A percentile compares a stretch with the other conserved stretches of the same genome.
phyloP scores from a whole-genome alignment of 30 jellyfish, hydroid and myxozoan genomes.

The Aurelia coerulea region DNA sequence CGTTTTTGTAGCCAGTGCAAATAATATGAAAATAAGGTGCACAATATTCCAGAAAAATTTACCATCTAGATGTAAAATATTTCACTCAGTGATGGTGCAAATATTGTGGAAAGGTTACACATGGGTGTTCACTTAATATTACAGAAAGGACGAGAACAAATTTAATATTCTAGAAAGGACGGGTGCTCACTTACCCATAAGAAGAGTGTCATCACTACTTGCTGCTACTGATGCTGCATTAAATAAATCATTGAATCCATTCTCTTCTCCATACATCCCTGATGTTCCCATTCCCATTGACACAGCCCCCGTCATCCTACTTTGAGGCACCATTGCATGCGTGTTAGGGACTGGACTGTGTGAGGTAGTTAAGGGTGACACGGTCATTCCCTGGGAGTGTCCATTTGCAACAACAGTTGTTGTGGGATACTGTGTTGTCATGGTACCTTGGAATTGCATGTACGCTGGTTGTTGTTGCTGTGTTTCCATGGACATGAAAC shows the following conservation, averaged over 20 bases:
- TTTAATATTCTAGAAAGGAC: too few relatives aligned
- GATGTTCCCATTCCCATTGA: conserved; percentile 30
- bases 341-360: conserved; percentile 10
- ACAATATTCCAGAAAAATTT: too few relatives aligned
- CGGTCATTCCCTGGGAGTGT: conserved; percentile 46
- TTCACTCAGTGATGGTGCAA: too few relatives aligned
- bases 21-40: too few relatives aligned
- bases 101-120: too few relatives aligned
- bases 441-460: conserved; percentile 45
- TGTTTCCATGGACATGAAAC: conserved; percentile 37
- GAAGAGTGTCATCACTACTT: conserved; percentile 52
- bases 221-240: conserved; percentile 73
- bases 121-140: too few relatives aligned
- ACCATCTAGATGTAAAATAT: too few relatives aligned
- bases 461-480: conserved; percentile 56
- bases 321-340: conserved; percentile 22
- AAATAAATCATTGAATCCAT: conserved; percentile 66
- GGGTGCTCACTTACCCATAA: conserved; percentile 43
- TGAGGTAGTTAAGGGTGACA: conserved; percentile 20
- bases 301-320: conserved; percentile 50
- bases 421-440: conserved; percentile 36
- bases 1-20: too few relatives aligned
- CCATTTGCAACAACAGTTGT: conserved; percentile 61
- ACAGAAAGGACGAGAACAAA: too few relatives aligned
- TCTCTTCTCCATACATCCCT: conserved; percentile 63